Conservation (phyloP, 2,797 vertebrate species). For the Muraenolepis orangiensis region DNA sequence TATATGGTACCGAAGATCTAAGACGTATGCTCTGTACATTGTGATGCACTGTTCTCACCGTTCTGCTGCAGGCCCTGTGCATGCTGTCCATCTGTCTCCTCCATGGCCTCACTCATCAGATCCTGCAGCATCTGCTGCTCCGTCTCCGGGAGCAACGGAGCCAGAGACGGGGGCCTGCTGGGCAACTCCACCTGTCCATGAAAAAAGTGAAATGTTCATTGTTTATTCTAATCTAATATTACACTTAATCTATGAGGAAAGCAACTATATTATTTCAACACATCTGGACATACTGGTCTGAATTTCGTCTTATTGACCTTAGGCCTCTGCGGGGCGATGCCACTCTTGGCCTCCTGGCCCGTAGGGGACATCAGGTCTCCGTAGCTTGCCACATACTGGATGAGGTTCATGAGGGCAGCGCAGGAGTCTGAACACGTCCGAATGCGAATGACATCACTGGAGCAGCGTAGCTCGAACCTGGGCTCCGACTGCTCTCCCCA, state of each 20-base stretch:
- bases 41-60: slow-evolving; percentile 66
- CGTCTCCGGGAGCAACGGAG: slow-evolving; percentile 83
- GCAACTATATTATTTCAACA: not conserved
- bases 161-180: slow-evolving; percentile 70
- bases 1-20: not conserved
- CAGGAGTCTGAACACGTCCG: slow-evolving; percentile 95
- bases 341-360: slow-evolving; percentile 73
- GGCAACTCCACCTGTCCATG: slow-evolving; percentile 73
- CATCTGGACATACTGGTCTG: not conserved
- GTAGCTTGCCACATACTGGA: slow-evolving; percentile 95
- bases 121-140: slow-evolving; percentile 93
- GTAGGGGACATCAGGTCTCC: slow-evolving; percentile 85
- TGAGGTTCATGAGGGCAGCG: slow-evolving; percentile 97
- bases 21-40: not conserved
- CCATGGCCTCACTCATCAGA: slow-evolving; percentile 98
- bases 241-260: not conserved
- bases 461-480: slow-evolving; percentile 92
- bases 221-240: not conserved
- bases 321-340: slow-evolving; percentile 69
- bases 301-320: slow-evolving; percentile 72
- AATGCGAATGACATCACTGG: slow-evolving; percentile 93
- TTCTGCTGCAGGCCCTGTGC: slow-evolving; percentile 72
- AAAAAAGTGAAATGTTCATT: slow-evolving; percentile 3
- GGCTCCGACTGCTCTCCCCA: slow-evolving; percentile 76
- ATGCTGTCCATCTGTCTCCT: slow-evolving; percentile 84